Percentiles rank a stretch among this genome's conserved stretches.
Conservation (phyloP, 2,888 invertebrate genomes). For the Rhagium mordax region DNA sequence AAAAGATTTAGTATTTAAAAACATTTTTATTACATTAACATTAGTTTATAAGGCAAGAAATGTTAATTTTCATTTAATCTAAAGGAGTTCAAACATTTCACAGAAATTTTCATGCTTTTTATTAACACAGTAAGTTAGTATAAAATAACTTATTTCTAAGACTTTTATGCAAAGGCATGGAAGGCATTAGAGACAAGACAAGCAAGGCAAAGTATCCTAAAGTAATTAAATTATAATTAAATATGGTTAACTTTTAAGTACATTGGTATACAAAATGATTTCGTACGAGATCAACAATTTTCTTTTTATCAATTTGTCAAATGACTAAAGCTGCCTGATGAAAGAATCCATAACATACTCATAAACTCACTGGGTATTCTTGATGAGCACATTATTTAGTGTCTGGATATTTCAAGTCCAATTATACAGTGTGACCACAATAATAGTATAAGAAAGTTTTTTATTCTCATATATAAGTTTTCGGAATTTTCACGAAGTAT, state of each 20-base stretch:
- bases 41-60: slow-evolving; percentile 13
- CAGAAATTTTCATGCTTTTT: neutral
- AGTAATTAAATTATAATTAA: slow-evolving; percentile 6
- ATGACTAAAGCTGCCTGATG: neutral
- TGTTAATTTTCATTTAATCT: neutral
- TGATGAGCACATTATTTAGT: slow-evolving; percentile 8
- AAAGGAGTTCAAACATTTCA: neutral
- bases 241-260: slow-evolving; percentile 33
- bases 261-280: slow-evolving; percentile 17
- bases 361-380: neutral
- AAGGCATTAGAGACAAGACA: slow-evolving; percentile 1
- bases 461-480: too few relatives aligned
- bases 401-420: neutral
- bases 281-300: slow-evolving; percentile 21
- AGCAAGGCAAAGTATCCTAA: slow-evolving; percentile 7
- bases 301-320: neutral
- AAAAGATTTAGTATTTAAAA: neutral
- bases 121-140: slow-evolving; percentile 1
- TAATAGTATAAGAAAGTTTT: too few relatives aligned
- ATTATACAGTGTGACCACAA: too few relatives aligned
- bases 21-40: slow-evolving; percentile 4
- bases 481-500: too few relatives aligned
- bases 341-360: neutral
- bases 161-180: neutral
- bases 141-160: neutral